These are phyloP conservation scores for Oedothorax gibbosus DNA, from an alignment of 1,140 invertebrate species.

Conservation along the genomic window DNA sequence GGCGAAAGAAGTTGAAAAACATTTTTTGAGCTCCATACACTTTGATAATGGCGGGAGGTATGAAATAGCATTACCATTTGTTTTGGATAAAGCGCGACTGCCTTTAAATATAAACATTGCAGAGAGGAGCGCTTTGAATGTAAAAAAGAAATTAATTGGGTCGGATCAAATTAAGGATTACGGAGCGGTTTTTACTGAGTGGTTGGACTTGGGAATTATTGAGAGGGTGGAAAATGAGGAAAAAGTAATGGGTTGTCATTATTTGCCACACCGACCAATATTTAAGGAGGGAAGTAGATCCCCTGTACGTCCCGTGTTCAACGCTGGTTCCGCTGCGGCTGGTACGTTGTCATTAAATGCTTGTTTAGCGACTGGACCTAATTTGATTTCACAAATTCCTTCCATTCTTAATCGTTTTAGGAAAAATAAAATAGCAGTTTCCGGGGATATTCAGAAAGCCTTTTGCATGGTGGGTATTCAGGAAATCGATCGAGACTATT, in stretches of 20 bases:
- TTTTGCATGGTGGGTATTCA: slow-evolving; percentile 11
- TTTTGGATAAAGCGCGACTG: background rate
- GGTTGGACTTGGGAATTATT: slow-evolving; percentile 12
- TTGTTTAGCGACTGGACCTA: slow-evolving; percentile 30
- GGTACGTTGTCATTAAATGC: slow-evolving; percentile 23
- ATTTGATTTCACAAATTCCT: slow-evolving; percentile 35
- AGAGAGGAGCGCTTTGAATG: background rate
- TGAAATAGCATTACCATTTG: slow-evolving; percentile 32
- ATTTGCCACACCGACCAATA: slow-evolving; percentile 22
- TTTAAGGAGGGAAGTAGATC: slow-evolving; percentile 30
- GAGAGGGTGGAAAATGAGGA: background rate
- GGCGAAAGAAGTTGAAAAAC: slow-evolving; percentile 1
- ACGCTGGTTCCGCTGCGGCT: background rate
- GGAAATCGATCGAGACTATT: slow-evolving; percentile 27
- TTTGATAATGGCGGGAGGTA: background rate
- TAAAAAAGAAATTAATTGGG: slow-evolving; percentile 28
- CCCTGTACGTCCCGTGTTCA: slow-evolving; percentile 29
- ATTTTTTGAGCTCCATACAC: slow-evolving; percentile 19
- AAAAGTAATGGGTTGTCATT: background rate
- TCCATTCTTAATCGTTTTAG: slow-evolving; percentile 22
- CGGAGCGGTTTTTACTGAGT: slow-evolving; percentile 13
- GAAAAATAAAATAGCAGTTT: background rate
- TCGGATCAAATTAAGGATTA: slow-evolving; percentile 6
- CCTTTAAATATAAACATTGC: background rate
- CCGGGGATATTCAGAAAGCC: slow-evolving; percentile 24